These are phyloP conservation scores for Drosophila melanica DNA, from an alignment of 1,140 invertebrate genomes.

Conservation along the genomic window DNA sequence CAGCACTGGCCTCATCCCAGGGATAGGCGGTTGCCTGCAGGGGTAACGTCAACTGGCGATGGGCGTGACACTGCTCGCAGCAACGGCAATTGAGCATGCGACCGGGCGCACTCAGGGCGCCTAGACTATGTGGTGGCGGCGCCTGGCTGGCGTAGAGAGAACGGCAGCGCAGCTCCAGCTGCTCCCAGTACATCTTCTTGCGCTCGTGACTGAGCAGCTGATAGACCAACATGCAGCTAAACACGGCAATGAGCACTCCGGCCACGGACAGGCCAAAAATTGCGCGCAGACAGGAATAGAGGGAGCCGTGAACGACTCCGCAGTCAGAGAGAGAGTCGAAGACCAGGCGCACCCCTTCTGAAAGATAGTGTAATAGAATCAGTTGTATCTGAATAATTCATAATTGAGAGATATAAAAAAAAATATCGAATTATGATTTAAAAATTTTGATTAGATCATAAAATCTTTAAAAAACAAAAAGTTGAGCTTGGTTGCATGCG, in stretches of 20 bases:
- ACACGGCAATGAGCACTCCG: slow-evolving; percentile 94
- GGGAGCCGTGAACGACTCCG: slow-evolving; percentile 92
- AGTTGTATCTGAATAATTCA: neutral
- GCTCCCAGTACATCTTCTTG: slow-evolving; percentile 97
- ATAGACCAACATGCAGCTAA: slow-evolving; percentile 95
- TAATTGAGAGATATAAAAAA: no score
- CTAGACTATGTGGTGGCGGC: slow-evolving; percentile 77
- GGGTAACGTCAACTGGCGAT: slow-evolving; percentile 70
- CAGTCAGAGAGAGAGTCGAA: slow-evolving; percentile 94
- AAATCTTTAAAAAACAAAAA: no score
- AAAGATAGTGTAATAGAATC: slow-evolving; percentile 18
- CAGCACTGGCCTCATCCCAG: slow-evolving; percentile 75
- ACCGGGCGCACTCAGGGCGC: slow-evolving; percentile 51
- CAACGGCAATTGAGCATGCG: slow-evolving; percentile 76
- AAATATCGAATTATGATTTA: no score
- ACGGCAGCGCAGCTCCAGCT: slow-evolving; percentile 92
- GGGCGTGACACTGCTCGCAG: slow-evolving; percentile 83
- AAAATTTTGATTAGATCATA: no score
- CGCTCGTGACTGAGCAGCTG: slow-evolving; percentile 94
- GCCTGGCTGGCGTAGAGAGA: slow-evolving; percentile 88
- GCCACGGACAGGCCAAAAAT: slow-evolving; percentile 95
- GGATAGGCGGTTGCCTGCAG: slow-evolving; percentile 70
- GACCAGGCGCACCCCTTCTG: slow-evolving; percentile 86
- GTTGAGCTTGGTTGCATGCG: no score
- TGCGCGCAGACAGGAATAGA: slow-evolving; percentile 93